A percentile compares a stretch with the other conserved stretches of the same genome.
phyloP scores from a whole-genome alignment of 2,888 invertebrate species.

The Pachycephus smyrnensis region DNA sequence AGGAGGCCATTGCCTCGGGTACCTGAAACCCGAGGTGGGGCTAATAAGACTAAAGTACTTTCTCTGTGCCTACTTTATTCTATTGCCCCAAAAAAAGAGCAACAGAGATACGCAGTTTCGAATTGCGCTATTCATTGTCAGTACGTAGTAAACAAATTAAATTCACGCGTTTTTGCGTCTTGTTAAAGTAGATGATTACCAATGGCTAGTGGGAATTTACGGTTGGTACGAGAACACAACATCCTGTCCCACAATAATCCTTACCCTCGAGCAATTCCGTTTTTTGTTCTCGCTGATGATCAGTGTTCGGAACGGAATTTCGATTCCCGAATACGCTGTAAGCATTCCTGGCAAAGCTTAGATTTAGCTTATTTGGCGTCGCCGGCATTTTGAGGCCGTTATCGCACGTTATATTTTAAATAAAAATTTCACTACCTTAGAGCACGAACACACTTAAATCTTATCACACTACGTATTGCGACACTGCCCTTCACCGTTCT shows the following conservation, averaged over 20 bases:
- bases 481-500: not conserved
- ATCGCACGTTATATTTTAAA: not conserved
- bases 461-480: not conserved
- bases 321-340: conserved; percentile 64
- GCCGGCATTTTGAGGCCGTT: conserved; percentile 55
- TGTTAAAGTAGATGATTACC: not conserved
- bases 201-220: not conserved
- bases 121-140: not conserved
- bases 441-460: not conserved
- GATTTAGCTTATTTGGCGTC: conserved; percentile 65
- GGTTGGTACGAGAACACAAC: not conserved
- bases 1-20: conserved; percentile 59
- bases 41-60: conserved; percentile 11
- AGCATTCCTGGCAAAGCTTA: conserved; percentile 65
- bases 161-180: not conserved
- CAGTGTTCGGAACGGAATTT: conserved; percentile 45
- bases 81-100: not conserved
- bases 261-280: conserved; percentile 67
- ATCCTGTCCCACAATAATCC: conserved; percentile 18
- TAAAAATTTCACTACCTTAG: not conserved
- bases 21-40: conserved; percentile 44
- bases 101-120: not conserved
- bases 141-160: not conserved
- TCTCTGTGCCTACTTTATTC: conserved; percentile 7
- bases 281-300: conserved; percentile 63